Evolutionary conservation across 2,888 invertebrate genomes (phyloP), one percentile per base, ranked within the genome.

Genomic region (Lasioglossum figueresi): DNA sequence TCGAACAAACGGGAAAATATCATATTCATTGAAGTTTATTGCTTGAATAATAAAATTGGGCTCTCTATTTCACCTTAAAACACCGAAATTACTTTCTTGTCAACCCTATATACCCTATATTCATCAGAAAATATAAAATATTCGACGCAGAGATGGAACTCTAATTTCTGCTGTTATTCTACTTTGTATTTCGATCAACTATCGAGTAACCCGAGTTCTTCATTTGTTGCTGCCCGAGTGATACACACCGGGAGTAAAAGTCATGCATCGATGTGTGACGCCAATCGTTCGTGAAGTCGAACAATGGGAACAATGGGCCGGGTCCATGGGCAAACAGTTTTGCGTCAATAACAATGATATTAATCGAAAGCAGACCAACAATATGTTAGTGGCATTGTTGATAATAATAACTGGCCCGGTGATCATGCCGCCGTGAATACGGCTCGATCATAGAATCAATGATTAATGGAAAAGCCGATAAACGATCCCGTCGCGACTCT

Each of bases 391-490:
- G 56, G 71, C 40, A 75, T 82, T 80, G 80, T 82, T 82, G 81
- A 76, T 76, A 81, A 83, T 83, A 80, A 76, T 83, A 83, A 83
- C 82, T 43, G 48, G 31, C 27, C 73, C 8, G n/a, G 48, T 52
- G 79, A 68, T 82, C 43, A 48, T 52, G 72, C 52, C 23, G 81
- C 37, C 66, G 52, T 72, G 59, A 81, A 76, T 72, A 40, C 52
- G 72, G 52, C 37, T 52, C 72, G 76, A 82, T 83, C 82, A 73
- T 76, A 76, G 75, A 80, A 83, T 83, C 40, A 31, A 45, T 83
- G 82, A 84, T 84, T 84, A 84, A 84, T 82, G 83, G 83, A 84
- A 82, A 82, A 74, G 82, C 77, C 77, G 56, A 77, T 84, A 84
- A 84, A 84, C 82, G 82, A 82, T 82, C 76, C 71, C 27, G 71